Conservation (phyloP, 2,113 vertebrate genomes). For the Nymphicus hollandicus region DNA sequence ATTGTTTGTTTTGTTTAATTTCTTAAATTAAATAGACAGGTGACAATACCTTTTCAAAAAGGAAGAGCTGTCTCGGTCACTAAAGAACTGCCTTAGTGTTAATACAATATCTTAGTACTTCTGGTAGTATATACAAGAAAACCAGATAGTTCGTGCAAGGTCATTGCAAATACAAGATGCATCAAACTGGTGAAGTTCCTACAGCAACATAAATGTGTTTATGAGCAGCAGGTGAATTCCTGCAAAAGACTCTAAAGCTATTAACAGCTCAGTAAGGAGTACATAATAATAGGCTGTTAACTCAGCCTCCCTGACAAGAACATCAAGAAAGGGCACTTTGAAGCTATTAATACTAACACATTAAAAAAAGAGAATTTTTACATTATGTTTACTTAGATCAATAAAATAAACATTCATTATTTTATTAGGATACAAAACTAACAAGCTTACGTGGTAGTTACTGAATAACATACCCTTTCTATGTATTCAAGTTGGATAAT, state of each 20-base stretch:
- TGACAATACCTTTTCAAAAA: neutral
- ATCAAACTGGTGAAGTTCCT: constrained; percentile 66
- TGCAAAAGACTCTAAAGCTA: constrained; percentile 69
- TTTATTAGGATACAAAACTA: neutral
- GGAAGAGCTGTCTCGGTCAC: neutral
- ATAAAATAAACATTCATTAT: constrained; percentile 10
- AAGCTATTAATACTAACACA: constrained; percentile 65
- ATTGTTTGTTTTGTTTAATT: neutral
- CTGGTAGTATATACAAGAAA: neutral
- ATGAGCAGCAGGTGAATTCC: constrained; percentile 78
- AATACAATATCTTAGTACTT: neutral
- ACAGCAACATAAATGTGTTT: constrained; percentile 72
- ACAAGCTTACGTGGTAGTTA: neutral
- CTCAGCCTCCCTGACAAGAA: constrained; percentile 61
- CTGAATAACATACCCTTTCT: neutral
- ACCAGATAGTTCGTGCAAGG: constrained; percentile 59
- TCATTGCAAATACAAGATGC: constrained; percentile 64
- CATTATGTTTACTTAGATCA: neutral
- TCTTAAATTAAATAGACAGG: neutral
- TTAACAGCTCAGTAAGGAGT: constrained; percentile 76
- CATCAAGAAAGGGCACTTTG: constrained; percentile 69
- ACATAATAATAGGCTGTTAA: constrained; percentile 74
- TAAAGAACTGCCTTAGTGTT: neutral
- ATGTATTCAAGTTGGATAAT: neutral
- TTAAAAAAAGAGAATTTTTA: neutral